Evolutionary conservation across 2,113 vertebrate species (phyloP).

Genomic region (Daubentonia madagascariensis): DNA sequence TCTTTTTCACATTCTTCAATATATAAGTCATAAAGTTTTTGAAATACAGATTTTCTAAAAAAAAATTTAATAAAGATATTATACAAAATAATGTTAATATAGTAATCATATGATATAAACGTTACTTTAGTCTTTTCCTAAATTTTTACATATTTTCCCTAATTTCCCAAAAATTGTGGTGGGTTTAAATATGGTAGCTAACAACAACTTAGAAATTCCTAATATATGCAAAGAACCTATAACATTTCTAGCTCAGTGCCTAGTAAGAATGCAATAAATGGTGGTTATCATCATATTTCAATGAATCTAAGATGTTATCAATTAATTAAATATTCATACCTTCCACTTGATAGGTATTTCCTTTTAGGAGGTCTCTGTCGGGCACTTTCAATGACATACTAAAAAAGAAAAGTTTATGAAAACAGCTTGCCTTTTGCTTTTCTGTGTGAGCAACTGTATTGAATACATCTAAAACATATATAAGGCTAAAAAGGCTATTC

Average conservation of each 20-base stretch:
- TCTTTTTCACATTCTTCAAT: slow-evolving; percentile 99
- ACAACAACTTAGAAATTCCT: neutral
- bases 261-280: neutral
- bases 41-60: slow-evolving; percentile 95
- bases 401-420: slow-evolving; percentile 69
- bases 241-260: neutral
- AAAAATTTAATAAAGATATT: slow-evolving; percentile 41
- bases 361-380: slow-evolving; percentile 95
- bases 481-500: neutral
- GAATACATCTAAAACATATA: neutral
- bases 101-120: slow-evolving; percentile 9
- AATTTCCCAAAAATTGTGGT: neutral
- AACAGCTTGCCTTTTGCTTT: slow-evolving; percentile 13
- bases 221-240: neutral
- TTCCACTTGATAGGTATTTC: slow-evolving; percentile 92
- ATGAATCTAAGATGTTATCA: neutral
- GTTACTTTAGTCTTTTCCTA: neutral
- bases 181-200: neutral
- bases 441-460: neutral
- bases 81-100: slow-evolving; percentile 34
- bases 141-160: neutral
- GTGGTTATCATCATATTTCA: neutral
- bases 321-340: slow-evolving; percentile 74
- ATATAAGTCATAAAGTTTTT: slow-evolving; percentile 99
- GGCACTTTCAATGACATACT: slow-evolving; percentile 99